These are phyloP conservation scores for Haemorhous mexicanus DNA, from an alignment of 2,113 vertebrate species.

Conservation along the genomic window DNA sequence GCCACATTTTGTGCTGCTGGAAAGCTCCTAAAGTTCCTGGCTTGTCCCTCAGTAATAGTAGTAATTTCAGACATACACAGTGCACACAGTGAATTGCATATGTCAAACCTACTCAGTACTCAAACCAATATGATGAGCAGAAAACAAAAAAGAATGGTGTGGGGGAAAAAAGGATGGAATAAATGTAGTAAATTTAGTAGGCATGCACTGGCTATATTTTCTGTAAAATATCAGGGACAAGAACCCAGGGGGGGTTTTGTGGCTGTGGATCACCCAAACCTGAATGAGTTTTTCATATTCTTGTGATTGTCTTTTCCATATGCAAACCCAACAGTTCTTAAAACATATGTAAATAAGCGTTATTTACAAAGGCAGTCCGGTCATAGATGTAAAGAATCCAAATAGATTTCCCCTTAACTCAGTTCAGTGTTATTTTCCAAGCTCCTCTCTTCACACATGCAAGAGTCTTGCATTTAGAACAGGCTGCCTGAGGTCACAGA, in stretches of 20 bases:
- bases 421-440: constrained; percentile 11
- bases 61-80: neutral
- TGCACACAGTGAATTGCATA: neutral
- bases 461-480: constrained; percentile 14
- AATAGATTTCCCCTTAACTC: neutral
- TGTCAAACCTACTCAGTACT: neutral
- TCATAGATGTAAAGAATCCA: neutral
- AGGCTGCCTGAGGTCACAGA: constrained; percentile 43
- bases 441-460: neutral
- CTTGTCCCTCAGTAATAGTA: neutral
- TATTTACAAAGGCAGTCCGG: neutral
- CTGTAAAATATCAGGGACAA: neutral
- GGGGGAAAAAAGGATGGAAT: neutral
- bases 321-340: neutral
- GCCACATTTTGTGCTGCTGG: neutral
- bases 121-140: neutral
- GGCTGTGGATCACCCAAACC: neutral
- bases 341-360: neutral
- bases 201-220: neutral
- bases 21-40: neutral
- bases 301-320: neutral
- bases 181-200: neutral
- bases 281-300: neutral
- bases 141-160: neutral
- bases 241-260: fast-evolving